Base-by-base conservation (phyloP, 2,113 vertebrate genomes). In the Apteryx mantelli region DNA sequence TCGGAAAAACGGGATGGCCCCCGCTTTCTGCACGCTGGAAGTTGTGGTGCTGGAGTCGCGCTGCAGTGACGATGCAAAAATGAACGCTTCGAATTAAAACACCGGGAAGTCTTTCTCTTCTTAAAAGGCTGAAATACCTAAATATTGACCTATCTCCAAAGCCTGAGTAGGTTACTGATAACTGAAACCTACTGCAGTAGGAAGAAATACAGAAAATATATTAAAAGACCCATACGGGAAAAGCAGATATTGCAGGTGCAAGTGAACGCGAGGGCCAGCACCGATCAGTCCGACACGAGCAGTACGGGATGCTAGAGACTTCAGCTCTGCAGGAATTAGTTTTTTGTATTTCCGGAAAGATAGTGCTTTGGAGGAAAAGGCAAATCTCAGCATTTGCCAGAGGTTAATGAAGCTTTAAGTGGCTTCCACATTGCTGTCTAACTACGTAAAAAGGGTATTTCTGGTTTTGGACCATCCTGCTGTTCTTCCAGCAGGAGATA, bases 291-390 rank as follows among this genome's bases (percentile, higher is more conserved):
- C 60, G 19, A 13, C 55, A 40, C 44, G 15, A 56, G 32, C 46
- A 18, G 12, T 8, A 36, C 42, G 34, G 30, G 26, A 53, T 15
- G 74, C 40, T 46, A n/a, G 46, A 48, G 46, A 48, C 46, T 48
- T 48, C n/a, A 32, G 38, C 11, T 63, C 25, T 13, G 61, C 6
- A 75, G 65, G 65, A 68, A 68, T 58, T 19, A 38, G 17, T 4
- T 8, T 1, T 61, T 77, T 84, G 48, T 75, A 0, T 56, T 65
- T 70, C 48, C 69, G 61, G 22, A 44, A 11, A 2, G 1, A 12
- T 0, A 0, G 14, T 26, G 7, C 26, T 70, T 11, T 13, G 11
- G 40, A 64, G 53, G 44, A 18, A 61, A 81, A 81, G 2, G 38
- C 16, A 86, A 93, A 40, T 21, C 26, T 69, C 36, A 32, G 0